phyloP scores from a whole-genome alignment of 2,888 invertebrate species.

The Scaeva pyrastri region DNA sequence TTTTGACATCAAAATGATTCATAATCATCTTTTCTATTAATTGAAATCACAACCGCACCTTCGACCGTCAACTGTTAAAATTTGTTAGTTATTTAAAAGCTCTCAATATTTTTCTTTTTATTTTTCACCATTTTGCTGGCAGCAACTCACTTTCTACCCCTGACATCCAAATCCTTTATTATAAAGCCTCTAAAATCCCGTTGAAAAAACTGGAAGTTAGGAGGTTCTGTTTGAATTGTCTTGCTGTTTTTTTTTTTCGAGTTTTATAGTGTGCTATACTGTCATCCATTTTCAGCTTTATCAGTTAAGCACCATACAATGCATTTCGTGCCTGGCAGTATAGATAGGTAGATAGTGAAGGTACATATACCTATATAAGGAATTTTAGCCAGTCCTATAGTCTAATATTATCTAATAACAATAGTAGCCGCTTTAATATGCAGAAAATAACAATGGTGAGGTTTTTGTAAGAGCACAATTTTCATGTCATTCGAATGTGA shows the following conservation, averaged over 20 bases:
- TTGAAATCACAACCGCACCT: no score
- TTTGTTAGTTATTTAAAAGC: constrained; percentile 32
- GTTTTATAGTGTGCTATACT: not conserved
- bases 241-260: not conserved
- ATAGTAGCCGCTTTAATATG: constrained; percentile 59
- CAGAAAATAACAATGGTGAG: constrained; percentile 62
- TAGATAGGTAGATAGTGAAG: no score
- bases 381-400: not conserved
- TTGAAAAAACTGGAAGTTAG: not conserved
- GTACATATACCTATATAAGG: no score
- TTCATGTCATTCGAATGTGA: constrained; percentile 73
- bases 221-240: no score
- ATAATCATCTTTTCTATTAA: not conserved
- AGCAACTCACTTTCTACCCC: not conserved
- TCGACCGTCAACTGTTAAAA: constrained; percentile 17
- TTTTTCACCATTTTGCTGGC: not conserved
- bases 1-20: not conserved
- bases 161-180: not conserved
- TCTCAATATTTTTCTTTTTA: not conserved
- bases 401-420: constrained; percentile 49
- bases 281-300: constrained; percentile 35
- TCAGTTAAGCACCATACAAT: constrained; percentile 29
- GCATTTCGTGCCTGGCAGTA: constrained; percentile 1
- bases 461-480: constrained; percentile 70
- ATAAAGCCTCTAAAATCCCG: not conserved